phyloP scores from a whole-genome alignment of 2,888 invertebrate genomes.

The Tipula unca region DNA sequence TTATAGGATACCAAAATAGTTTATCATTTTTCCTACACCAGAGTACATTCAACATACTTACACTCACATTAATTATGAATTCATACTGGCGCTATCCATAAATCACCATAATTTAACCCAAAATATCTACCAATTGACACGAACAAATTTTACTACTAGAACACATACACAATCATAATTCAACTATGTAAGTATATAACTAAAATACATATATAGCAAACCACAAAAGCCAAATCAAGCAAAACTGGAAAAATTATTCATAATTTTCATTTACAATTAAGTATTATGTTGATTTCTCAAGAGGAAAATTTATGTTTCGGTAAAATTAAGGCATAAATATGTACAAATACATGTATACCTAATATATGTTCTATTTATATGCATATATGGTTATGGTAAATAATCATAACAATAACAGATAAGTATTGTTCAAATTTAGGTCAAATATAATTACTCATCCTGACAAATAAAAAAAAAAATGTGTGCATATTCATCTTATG shows the following conservation, averaged over 20 bases:
- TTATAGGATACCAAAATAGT: too few relatives aligned
- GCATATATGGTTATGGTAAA: neutral
- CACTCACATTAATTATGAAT: neutral
- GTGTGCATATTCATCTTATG: neutral
- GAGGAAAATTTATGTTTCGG: constrained; percentile 2
- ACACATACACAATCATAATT: neutral
- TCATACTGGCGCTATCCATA: neutral
- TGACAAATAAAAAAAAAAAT: neutral
- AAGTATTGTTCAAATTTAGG: neutral
- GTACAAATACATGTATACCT: too few relatives aligned
- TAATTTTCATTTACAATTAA: neutral
- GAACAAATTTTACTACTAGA: neutral
- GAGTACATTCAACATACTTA: too few relatives aligned
- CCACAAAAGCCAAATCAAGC: neutral
- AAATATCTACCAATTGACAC: neutral
- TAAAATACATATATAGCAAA: neutral
- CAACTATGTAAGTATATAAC: too few relatives aligned
- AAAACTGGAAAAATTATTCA: neutral
- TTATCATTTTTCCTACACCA: too few relatives aligned
- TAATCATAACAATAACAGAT: neutral
- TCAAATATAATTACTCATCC: neutral
- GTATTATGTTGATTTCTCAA: neutral
- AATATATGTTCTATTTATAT: too few relatives aligned
- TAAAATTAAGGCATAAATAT: neutral
- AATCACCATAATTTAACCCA: neutral